These are phyloP conservation scores for Perizoma flavofasciatum DNA, from an alignment of 2,888 invertebrate genomes.

Conservation along the genomic window DNA sequence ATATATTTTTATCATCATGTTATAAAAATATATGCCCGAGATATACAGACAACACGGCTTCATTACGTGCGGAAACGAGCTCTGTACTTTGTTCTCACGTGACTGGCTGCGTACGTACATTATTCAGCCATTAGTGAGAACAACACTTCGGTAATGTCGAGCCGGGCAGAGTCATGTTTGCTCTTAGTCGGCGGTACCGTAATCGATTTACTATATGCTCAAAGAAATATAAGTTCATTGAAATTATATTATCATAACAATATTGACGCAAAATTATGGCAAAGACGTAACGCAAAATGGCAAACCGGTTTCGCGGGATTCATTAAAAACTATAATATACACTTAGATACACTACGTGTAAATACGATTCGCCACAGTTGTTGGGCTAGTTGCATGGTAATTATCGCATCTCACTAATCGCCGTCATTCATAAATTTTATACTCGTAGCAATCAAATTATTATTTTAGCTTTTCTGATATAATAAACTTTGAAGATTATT, in stretches of 20 bases:
- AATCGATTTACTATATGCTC: constrained; percentile 31
- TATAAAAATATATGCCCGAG: constrained; percentile 46
- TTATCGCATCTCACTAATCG: constrained; percentile 28
- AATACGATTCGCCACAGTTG: constrained; percentile 39
- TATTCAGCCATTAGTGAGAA: constrained; percentile 63
- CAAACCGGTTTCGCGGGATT: constrained; percentile 30
- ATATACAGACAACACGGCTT: constrained; percentile 49
- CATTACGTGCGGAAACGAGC: constrained; percentile 56
- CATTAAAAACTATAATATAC: constrained; percentile 21
- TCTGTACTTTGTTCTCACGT: constrained; percentile 62
- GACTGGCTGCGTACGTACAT: constrained; percentile 58
- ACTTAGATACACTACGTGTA: constrained; percentile 21
- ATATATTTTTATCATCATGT: constrained; percentile 40
- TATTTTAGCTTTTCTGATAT: constrained; percentile 8
- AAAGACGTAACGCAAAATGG: constrained; percentile 22
- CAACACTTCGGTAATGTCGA: constrained; percentile 48
- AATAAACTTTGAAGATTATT: not conserved
- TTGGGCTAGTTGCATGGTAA: constrained; percentile 23
- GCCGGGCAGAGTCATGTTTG: constrained; percentile 47
- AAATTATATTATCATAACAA: constrained; percentile 16
- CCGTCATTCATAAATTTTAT: constrained; percentile 28
- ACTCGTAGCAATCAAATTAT: constrained; percentile 13
- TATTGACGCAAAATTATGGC: constrained; percentile 29
- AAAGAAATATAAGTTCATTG: constrained; percentile 27
- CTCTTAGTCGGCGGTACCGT: constrained; percentile 37